Evolutionary conservation across 2,113 vertebrate genomes (phyloP).

Genomic region (Erythrocercus mccallii): DNA sequence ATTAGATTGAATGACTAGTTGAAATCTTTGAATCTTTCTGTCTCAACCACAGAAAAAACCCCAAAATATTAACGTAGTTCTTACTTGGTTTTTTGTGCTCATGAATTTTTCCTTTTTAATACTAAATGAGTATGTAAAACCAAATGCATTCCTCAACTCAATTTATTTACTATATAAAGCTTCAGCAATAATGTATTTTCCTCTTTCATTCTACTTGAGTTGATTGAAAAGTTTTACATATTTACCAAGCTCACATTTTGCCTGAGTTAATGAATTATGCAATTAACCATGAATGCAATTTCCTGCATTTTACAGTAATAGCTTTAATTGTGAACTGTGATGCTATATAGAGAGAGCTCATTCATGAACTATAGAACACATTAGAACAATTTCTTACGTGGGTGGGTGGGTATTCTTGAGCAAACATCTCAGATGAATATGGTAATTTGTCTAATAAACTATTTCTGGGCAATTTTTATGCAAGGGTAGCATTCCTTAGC

Average conservation of each 20-base stretch:
- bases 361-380: not conserved
- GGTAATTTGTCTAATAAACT: not conserved
- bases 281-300: conserved; percentile 31
- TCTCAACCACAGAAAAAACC: not conserved
- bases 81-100: not conserved
- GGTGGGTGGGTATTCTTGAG: not conserved
- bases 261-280: conserved; percentile 18
- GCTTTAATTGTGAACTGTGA: conserved; percentile 18
- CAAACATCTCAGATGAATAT: not conserved
- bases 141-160: not conserved
- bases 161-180: conserved; percentile 38
- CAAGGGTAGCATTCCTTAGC: not conserved
- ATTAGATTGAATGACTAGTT: not conserved
- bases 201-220: conserved; percentile 7
- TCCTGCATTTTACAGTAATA: conserved; percentile 34
- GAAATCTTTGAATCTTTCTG: conserved; percentile 12
- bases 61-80: not conserved
- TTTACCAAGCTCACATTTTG: conserved; percentile 8
- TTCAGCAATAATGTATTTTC: conserved; percentile 5
- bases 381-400: not conserved
- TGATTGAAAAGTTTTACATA: conserved; percentile 51
- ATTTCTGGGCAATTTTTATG: not conserved
- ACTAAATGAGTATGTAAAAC: conserved; percentile 28
- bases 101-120: not conserved
- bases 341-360: not conserved